phyloP scores from a whole-genome alignment of 1,140 invertebrate species.

The Diabrotica undecimpunctata region DNA sequence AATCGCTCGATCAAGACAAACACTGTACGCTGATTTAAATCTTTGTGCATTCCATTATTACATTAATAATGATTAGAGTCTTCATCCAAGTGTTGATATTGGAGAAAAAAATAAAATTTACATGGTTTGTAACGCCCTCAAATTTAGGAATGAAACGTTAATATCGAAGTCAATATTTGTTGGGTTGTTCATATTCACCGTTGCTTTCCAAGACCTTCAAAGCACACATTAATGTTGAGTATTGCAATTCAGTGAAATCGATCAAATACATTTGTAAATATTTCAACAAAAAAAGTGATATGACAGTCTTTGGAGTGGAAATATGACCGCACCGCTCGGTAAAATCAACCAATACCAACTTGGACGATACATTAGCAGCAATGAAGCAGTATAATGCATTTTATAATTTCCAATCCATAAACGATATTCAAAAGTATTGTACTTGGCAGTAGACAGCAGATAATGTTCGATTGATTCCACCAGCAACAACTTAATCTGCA shows the following conservation, averaged over 20 bases:
- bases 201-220: neutral
- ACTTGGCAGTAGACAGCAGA: neutral
- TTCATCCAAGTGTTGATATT: too few relatives aligned
- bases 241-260: conserved; percentile 42
- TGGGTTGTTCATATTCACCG: too few relatives aligned
- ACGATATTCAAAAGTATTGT: conserved; percentile 18
- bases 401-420: conserved; percentile 47
- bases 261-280: conserved; percentile 36
- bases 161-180: too few relatives aligned
- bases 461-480: neutral
- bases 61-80: too few relatives aligned
- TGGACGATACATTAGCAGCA: conserved; percentile 48
- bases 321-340: too few relatives aligned
- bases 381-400: conserved; percentile 48
- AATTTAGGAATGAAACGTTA: too few relatives aligned
- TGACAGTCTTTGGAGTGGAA: conserved; percentile 37
- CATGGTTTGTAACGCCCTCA: too few relatives aligned
- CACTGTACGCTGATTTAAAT: too few relatives aligned
- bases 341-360: too few relatives aligned
- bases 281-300: conserved; percentile 38
- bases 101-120: too few relatives aligned
- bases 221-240: neutral
- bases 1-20: too few relatives aligned
- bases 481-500: neutral
- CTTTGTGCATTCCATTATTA: too few relatives aligned